phyloP scores from a whole-genome alignment of 2,113 vertebrate genomes.

The Cyprinus carpio region DNA sequence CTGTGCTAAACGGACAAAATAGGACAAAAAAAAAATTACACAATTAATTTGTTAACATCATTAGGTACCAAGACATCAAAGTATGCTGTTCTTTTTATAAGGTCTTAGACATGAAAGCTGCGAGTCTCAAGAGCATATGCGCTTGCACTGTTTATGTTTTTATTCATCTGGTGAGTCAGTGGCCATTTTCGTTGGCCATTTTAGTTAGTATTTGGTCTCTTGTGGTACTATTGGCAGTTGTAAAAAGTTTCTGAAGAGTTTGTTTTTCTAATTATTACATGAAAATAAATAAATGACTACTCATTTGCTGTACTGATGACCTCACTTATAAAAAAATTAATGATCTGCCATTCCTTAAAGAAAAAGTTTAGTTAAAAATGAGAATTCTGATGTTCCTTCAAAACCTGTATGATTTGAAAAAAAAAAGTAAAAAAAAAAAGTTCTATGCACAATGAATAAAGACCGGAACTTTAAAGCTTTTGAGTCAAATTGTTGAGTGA shows the following conservation, averaged over 20 bases:
- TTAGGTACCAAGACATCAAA: constrained; percentile 22
- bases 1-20: not conserved
- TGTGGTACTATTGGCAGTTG: constrained; percentile 38
- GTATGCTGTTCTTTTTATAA: constrained; percentile 13
- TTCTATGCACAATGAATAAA: not conserved
- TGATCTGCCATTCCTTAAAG: not conserved
- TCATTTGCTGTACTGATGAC: not conserved
- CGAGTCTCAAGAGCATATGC: constrained; percentile 4
- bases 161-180: constrained; percentile 30
- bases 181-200: constrained; percentile 26
- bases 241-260: constrained; percentile 29
- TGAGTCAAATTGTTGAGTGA: too few relatives aligned
- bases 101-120: constrained; percentile 6
- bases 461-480: not conserved
- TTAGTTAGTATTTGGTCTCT: constrained; percentile 19
- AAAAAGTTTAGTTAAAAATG: not conserved
- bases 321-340: not conserved
- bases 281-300: not conserved
- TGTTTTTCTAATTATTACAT: not conserved
- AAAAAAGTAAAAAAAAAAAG: too few relatives aligned
- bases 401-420: not conserved
- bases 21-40: not conserved
- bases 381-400: not conserved
- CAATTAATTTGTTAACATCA: constrained; percentile 16
- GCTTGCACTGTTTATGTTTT: constrained; percentile 17